Evolutionary conservation across 2,797 vertebrate species (phyloP).

Genomic region (Myotis daubentonii): DNA sequence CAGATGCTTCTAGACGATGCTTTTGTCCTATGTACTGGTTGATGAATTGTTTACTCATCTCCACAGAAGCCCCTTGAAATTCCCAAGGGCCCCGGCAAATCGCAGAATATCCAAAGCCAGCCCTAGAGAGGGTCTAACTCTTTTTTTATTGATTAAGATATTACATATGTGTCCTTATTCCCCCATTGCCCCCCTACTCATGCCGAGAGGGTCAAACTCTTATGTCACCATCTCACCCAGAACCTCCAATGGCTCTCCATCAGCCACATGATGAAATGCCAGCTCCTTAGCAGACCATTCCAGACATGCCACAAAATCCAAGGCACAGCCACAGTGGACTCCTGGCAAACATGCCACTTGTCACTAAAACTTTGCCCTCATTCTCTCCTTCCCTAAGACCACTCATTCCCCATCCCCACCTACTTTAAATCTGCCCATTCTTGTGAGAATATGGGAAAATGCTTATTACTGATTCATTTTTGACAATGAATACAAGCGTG

Average conservation of each 20-base stretch:
- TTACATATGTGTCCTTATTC: too few species aligned
- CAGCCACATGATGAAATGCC: background rate
- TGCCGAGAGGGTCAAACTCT: background rate
- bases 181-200: too few species aligned
- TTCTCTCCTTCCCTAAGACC: background rate
- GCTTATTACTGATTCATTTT: background rate
- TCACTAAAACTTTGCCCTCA: background rate
- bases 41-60: background rate
- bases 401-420: background rate
- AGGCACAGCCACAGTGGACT: background rate
- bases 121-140: background rate
- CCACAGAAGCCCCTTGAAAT: background rate
- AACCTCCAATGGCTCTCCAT: slow-evolving; percentile 5
- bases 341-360: too few species aligned
- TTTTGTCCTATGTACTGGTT: background rate
- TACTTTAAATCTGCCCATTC: background rate
- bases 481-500: background rate
- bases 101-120: slow-evolving; percentile 48
- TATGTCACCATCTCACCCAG: background rate
- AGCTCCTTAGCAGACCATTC: background rate
- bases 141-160: too few species aligned
- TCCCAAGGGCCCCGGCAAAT: background rate
- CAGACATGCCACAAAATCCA: background rate
- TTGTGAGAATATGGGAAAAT: background rate
- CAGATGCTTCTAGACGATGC: background rate